phyloP scores from a whole-genome alignment of 2,888 invertebrate species.

The Pelosia muscerda region DNA sequence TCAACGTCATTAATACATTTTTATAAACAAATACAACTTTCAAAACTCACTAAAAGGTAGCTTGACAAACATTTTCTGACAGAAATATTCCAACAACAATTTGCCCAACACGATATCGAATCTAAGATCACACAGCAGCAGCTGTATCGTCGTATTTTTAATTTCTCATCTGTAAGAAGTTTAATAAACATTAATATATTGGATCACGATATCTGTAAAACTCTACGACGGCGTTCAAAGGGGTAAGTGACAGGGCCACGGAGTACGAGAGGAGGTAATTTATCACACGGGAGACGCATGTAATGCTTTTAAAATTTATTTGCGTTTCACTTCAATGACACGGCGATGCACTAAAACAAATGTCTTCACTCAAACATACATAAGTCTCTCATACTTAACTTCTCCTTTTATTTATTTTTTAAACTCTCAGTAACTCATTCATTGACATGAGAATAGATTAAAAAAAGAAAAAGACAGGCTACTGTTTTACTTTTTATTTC shows the following conservation, averaged over 20 bases:
- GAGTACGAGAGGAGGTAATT: conserved; percentile 70
- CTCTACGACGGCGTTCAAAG: conserved; percentile 63
- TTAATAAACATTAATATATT: conserved; percentile 2
- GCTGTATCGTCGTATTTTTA: background rate
- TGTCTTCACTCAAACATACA: conserved; percentile 65
- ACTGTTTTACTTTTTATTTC: conserved; percentile 48
- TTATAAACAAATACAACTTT: background rate
- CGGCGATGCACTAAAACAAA: conserved; percentile 64
- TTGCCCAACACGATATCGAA: background rate
- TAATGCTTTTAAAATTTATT: conserved; percentile 83
- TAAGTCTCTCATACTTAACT: conserved; percentile 55
- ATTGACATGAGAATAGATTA: conserved; percentile 65
- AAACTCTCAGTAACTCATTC: conserved; percentile 55
- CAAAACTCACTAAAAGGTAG: background rate
- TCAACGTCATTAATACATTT: background rate
- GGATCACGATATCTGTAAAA: conserved; percentile 25
- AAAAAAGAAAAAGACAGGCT: conserved; percentile 45
- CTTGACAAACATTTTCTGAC: background rate
- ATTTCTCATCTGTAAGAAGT: background rate
- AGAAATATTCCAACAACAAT: background rate
- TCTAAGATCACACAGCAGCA: background rate
- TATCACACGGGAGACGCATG: conserved; percentile 67
- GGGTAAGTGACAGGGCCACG: conserved; percentile 59
- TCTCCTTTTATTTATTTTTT: conserved; percentile 39
- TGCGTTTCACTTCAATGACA: conserved; percentile 76